phyloP scores from a whole-genome alignment of 2,888 invertebrate species.

The Aleiodes alternator region DNA sequence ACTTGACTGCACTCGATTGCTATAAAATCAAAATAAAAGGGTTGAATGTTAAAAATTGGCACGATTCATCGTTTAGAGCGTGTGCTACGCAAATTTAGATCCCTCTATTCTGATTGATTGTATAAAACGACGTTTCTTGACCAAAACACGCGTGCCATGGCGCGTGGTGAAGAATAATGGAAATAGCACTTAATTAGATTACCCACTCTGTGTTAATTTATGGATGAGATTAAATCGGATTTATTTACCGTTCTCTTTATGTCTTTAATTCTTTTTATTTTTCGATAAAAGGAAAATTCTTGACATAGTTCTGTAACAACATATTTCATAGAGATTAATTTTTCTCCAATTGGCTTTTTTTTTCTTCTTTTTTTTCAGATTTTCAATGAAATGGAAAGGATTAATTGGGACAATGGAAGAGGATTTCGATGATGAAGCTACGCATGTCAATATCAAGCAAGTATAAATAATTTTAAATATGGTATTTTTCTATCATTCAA shows the following conservation, averaged over 20 bases:
- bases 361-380: neutral
- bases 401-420: slow-evolving; percentile 11
- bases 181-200: slow-evolving; percentile 40
- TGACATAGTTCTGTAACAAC: no score
- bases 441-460: slow-evolving; percentile 3
- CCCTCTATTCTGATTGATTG: slow-evolving; percentile 28
- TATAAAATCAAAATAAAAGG: slow-evolving; percentile 36
- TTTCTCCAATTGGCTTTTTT: neutral
- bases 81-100: slow-evolving; percentile 45
- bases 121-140: slow-evolving; percentile 37
- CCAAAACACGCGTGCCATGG: slow-evolving; percentile 46
- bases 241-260: no score
- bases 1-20: slow-evolving; percentile 51
- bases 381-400: neutral
- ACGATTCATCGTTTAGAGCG: slow-evolving; percentile 52
- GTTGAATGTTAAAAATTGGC: slow-evolving; percentile 41
- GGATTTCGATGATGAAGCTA: neutral
- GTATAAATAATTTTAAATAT: slow-evolving; percentile 27
- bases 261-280: neutral
- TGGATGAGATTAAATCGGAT: neutral
- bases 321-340: no score
- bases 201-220: slow-evolving; percentile 17
- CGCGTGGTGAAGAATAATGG: slow-evolving; percentile 39
- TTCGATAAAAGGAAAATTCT: no score
- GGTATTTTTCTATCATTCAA: slow-evolving; percentile 27